Percentiles rank a stretch among this genome's conserved stretches.
These are phyloP conservation scores for Bembecia ichneumoniformis DNA, from an alignment of 2,888 invertebrate genomes.

Conservation along the genomic window DNA sequence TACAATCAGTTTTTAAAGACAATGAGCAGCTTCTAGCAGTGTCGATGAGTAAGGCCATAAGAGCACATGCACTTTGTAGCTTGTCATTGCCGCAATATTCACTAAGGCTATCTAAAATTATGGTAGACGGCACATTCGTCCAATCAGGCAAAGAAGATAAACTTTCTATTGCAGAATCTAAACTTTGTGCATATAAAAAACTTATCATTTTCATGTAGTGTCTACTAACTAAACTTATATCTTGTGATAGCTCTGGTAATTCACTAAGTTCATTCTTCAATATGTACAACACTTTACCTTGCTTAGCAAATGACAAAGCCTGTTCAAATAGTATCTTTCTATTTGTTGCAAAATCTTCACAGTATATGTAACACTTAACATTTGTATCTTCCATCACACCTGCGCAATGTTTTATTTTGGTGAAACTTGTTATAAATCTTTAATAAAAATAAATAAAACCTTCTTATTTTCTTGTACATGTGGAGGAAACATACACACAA, in stretches of 20 bases:
- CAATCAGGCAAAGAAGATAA: conserved; percentile 44
- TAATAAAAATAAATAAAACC: no score
- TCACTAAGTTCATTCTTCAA: conserved; percentile 46
- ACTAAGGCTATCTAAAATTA: conserved; percentile 51
- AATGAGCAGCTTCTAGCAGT: conserved; percentile 35
- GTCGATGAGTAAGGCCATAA: conserved; percentile 42
- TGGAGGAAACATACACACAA: no score
- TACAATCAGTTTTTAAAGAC: conserved; percentile 24
- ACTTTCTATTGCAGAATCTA: conserved; percentile 45
- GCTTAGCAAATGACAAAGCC: conserved; percentile 36
- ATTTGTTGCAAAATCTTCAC: conserved; percentile 30
- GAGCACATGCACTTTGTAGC: conserved; percentile 46
- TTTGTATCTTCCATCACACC: conserved; percentile 2
- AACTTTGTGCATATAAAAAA: conserved; percentile 47
- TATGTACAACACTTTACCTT: conserved; percentile 56
- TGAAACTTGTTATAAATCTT: no score
- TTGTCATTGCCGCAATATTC: conserved; percentile 34
- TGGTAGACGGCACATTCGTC: conserved; percentile 47
- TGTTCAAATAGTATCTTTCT: conserved; percentile 48
- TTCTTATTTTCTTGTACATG: no score
- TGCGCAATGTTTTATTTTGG: no score
- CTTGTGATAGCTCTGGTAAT: conserved; percentile 53
- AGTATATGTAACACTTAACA: conserved; percentile 28
- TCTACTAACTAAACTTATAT: conserved; percentile 35
- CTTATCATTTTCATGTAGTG: conserved; percentile 61